These are phyloP conservation scores for Tanytarsus gracilentus DNA, from an alignment of 2,888 invertebrate species.

Conservation along the genomic window DNA sequence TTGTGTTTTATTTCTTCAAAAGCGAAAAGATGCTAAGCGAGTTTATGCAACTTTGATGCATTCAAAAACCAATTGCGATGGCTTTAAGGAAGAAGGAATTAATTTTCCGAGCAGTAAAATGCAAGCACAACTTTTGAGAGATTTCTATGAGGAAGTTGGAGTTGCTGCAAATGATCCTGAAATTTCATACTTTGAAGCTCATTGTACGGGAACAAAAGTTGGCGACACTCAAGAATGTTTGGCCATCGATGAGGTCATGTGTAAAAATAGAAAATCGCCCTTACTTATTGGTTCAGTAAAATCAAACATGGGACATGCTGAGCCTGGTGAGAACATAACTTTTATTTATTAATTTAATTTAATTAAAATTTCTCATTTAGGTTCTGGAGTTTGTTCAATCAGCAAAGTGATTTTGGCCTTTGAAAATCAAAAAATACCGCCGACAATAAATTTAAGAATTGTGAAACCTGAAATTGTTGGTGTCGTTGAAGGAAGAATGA, in stretches of 20 bases:
- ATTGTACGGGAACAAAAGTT: constrained; percentile 52
- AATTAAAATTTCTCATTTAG: constrained; percentile 37
- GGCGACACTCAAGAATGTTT: constrained; percentile 59
- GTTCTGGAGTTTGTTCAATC: constrained; percentile 48
- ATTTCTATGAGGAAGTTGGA: constrained; percentile 46
- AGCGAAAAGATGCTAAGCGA: constrained; percentile 43
- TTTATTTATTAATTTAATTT: background rate
- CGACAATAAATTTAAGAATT: constrained; percentile 58
- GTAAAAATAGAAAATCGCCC: constrained; percentile 47
- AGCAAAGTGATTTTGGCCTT: constrained; percentile 56
- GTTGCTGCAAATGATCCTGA: constrained; percentile 43
- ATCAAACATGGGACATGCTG: constrained; percentile 45
- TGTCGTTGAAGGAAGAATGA: constrained; percentile 46
- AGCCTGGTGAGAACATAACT: background rate
- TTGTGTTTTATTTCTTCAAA: constrained; percentile 43
- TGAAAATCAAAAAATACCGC: constrained; percentile 57
- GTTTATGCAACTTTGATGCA: constrained; percentile 48
- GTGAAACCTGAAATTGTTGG: constrained; percentile 49
- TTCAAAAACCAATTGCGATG: constrained; percentile 50
- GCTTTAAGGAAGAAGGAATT: constrained; percentile 38
- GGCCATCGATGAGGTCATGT: constrained; percentile 51
- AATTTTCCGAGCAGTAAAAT: constrained; percentile 35
- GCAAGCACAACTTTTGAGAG: constrained; percentile 40
- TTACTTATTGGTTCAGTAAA: constrained; percentile 50
- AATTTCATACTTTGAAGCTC: constrained; percentile 50